These are phyloP conservation scores for Dichetophora obliterata DNA, from an alignment of 2,888 invertebrate species.

Conservation along the genomic window DNA sequence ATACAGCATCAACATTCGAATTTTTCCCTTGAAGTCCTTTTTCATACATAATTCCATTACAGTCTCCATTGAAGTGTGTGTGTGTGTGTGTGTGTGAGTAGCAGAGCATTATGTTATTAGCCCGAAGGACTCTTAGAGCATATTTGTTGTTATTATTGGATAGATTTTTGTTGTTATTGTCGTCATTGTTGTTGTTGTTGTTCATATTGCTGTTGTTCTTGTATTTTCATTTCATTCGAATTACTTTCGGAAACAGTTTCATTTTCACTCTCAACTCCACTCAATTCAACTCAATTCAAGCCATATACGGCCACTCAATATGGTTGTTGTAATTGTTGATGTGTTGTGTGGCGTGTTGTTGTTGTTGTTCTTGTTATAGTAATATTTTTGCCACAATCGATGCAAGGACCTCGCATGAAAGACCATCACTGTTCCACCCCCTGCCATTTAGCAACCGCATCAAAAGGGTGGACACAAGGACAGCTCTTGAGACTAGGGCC, in stretches of 20 bases:
- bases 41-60: neutral
- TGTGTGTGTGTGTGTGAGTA: slow-evolving; percentile 8
- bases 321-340: slow-evolving; percentile 34
- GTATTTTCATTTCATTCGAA: slow-evolving; percentile 21
- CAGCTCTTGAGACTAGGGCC: slow-evolving; percentile 30
- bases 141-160: neutral
- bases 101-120: slow-evolving; percentile 33
- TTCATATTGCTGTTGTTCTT: neutral
- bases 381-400: neutral
- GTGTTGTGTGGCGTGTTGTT: slow-evolving; percentile 21
- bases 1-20: no score
- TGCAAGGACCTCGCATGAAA: neutral
- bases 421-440: neutral
- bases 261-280: neutral
- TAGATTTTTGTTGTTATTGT: slow-evolving; percentile 9
- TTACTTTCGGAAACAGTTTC: slow-evolving; percentile 25
- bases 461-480: slow-evolving; percentile 16
- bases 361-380: slow-evolving; percentile 34
- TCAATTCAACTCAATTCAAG: neutral
- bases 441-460: neutral
- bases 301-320: slow-evolving; percentile 13
- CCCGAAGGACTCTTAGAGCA: slow-evolving; percentile 28
- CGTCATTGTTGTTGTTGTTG: neutral
- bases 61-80: neutral
- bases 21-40: neutral